Evolutionary conservation across 2,797 vertebrate species (phyloP), one percentile per base, ranked within the genome.

Genomic region (Melanotaenia pygmaea): DNA sequence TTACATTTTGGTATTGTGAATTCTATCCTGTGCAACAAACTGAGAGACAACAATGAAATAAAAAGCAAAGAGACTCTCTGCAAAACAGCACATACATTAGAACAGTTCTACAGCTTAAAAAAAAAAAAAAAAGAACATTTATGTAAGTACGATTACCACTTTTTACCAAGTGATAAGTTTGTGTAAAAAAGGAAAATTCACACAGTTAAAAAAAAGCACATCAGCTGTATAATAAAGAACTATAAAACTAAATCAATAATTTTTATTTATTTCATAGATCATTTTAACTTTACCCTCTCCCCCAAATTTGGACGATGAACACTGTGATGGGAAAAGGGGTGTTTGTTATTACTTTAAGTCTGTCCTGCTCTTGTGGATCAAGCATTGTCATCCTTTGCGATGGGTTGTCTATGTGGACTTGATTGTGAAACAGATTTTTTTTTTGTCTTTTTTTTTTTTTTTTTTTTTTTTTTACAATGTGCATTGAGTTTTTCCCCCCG

Each of bases 231-330:
- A 95, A 96, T 98, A 97, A 97, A 98, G 96, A 96, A 96, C 96
- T 97, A 98, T 96, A 98, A 98, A 98, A 97, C 96, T 96, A 98
- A 98, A 98, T 96, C 93, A 95, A 96, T 94, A 93, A 94, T 95
- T 96, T 95, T 86, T 91, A 89, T 92, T 91, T 88, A 70, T 92
- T 86, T 91, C 64, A 87, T 92, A 91, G 87, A 92, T 88, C 90
- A 82, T 95, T 95, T 93, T 93, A 92, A 93, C 94, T 92, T 94
- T 93, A 93, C 92, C 94, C 91, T 85, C 92, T 89, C 86, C 83
- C 93, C 64, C 60, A 12, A 95, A 94, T 93, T 95, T 95, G 77
- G 93, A 90, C 89, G 79, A 96, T 95, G 94, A 95, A 95, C 90
- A 88, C 87, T 93, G 94, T 93, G 93, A 94, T 88, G 81, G 94